Conservation (phyloP, 2,888 invertebrate genomes). For the Zygogramma bicolorata region DNA sequence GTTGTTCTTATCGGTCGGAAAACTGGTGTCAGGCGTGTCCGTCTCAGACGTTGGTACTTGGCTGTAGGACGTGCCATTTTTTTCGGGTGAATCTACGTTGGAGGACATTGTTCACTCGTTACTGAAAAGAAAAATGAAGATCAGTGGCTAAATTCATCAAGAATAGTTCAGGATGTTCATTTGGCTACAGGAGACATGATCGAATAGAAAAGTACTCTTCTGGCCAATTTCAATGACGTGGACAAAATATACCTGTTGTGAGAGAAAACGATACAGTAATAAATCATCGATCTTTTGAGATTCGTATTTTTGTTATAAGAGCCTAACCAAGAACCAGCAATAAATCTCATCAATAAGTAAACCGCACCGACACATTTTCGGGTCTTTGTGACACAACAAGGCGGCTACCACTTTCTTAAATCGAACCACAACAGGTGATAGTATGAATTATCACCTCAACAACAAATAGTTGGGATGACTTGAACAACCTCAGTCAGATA, state of each 20-base stretch:
- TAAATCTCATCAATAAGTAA: neutral
- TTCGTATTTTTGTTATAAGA: neutral
- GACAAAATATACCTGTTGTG: no score
- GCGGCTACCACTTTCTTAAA: neutral
- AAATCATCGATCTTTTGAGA: neutral
- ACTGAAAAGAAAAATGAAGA: conserved; percentile 1
- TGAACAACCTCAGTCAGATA: no score
- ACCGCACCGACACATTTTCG: neutral
- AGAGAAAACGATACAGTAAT: no score
- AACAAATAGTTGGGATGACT: no score
- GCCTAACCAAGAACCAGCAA: neutral
- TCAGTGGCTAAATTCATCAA: neutral
- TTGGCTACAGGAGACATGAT: no score
- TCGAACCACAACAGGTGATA: neutral
- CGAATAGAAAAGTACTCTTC: no score
- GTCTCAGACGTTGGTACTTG: neutral
- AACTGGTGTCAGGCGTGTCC: neutral
- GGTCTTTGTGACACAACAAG: neutral
- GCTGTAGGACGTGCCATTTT: neutral
- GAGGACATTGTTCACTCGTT: neutral
- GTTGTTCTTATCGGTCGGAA: conserved; percentile 20
- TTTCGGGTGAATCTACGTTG: conserved; percentile 13
- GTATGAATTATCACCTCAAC: no score
- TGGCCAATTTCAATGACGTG: no score
- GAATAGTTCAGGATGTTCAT: no score